phyloP scores from a whole-genome alignment of 53 echinoderm and acorn worm species.

The Temnopleurus reevesii region DNA sequence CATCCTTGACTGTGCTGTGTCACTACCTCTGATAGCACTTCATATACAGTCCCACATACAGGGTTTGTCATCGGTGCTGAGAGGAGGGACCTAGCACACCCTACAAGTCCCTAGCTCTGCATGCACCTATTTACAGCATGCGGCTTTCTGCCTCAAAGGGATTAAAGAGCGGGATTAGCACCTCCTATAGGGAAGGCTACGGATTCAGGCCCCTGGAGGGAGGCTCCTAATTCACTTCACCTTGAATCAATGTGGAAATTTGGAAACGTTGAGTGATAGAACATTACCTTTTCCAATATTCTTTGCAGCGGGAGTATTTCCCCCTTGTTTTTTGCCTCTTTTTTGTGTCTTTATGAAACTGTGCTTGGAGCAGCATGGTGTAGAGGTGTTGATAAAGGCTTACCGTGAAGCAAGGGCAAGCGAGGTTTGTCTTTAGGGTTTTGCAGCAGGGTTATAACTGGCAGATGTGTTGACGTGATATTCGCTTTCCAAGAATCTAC shows the following conservation, averaged over 20 bases:
- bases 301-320: not conserved
- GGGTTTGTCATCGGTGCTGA: not conserved
- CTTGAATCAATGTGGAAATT: conserved; percentile 15
- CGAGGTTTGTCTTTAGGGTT: not conserved
- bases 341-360: not conserved
- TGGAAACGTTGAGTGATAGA: conserved; percentile 13
- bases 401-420: not conserved
- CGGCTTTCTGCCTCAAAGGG: conserved; percentile 23
- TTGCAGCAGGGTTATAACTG: conserved; percentile 9
- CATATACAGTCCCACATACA: not conserved
- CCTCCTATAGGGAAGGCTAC: conserved; percentile 15
- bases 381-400: conserved; percentile 6
- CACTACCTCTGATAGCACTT: not conserved
- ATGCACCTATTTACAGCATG: conserved; percentile 2
- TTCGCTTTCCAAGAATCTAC: not conserved
- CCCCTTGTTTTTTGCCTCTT: not conserved
- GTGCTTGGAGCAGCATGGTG: not conserved
- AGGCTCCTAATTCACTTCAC: conserved; percentile 17
- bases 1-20: not conserved
- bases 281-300: not conserved
- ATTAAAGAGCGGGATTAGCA: conserved; percentile 32
- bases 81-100: not conserved
- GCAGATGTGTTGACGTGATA: not conserved
- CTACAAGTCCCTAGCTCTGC: too few species aligned
- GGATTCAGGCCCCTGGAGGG: not conserved